These are phyloP conservation scores for Marasmarcha lunaedactyla DNA, from an alignment of 2,888 invertebrate genomes.

Conservation along the genomic window DNA sequence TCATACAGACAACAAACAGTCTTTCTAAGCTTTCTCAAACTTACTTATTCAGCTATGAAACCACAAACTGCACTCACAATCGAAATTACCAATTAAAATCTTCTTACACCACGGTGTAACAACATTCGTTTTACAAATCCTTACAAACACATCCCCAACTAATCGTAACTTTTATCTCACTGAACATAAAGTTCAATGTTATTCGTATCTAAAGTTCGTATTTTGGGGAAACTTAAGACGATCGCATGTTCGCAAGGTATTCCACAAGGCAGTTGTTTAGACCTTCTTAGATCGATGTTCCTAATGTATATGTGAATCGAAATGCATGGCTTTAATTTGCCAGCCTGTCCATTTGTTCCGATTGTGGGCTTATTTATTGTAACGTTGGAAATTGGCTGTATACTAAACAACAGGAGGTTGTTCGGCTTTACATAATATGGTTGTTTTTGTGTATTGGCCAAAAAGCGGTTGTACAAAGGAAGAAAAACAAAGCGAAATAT, in stretches of 20 bases:
- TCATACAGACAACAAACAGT: too few relatives aligned
- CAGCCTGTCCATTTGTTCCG: slow-evolving; percentile 65
- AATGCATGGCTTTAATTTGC: slow-evolving; percentile 57
- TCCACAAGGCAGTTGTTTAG: slow-evolving; percentile 41
- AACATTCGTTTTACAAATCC: slow-evolving; percentile 13
- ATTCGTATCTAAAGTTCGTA: slow-evolving; percentile 1
- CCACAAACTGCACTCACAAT: not conserved
- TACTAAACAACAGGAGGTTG: not conserved
- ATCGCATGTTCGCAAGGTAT: slow-evolving; percentile 57
- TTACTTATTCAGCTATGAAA: too few relatives aligned
- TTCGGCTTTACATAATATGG: not conserved
- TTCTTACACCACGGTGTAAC: slow-evolving; percentile 14
- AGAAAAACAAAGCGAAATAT: not conserved
- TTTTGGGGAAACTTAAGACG: slow-evolving; percentile 36
- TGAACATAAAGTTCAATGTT: slow-evolving; percentile 12
- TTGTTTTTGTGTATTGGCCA: not conserved
- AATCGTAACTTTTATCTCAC: slow-evolving; percentile 17
- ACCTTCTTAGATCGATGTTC: slow-evolving; percentile 62
- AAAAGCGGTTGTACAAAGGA: too few relatives aligned
- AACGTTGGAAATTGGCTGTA: slow-evolving; percentile 14
- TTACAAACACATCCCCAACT: slow-evolving; percentile 11
- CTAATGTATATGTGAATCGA: slow-evolving; percentile 59
- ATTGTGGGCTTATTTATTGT: slow-evolving; percentile 62
- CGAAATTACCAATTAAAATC: slow-evolving; percentile 4
- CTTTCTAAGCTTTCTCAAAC: too few relatives aligned